These are phyloP conservation scores for Aix galericulata DNA, from an alignment of 2,113 vertebrate species.

Conservation along the genomic window DNA sequence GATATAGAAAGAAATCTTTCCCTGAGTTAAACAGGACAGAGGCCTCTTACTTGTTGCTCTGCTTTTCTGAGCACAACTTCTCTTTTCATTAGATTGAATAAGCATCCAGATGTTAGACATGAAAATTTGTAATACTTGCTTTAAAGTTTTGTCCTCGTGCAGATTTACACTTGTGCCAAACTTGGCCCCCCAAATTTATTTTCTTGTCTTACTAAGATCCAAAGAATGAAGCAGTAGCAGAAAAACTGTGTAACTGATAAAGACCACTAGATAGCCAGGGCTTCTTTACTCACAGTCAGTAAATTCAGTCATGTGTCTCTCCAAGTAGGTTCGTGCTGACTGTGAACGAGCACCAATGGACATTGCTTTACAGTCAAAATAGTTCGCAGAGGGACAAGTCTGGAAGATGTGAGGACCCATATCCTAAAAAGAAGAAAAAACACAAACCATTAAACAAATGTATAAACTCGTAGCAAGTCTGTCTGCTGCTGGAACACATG, in stretches of 20 bases:
- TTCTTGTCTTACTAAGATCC: background rate
- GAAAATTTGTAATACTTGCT: background rate
- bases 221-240: background rate
- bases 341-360: constrained; percentile 97
- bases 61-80: background rate
- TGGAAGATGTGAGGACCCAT: constrained; percentile 99
- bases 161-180: background rate
- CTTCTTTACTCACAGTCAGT: constrained; percentile 83
- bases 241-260: background rate
- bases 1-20: background rate
- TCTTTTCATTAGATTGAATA: background rate
- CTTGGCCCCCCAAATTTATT: background rate
- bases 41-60: background rate
- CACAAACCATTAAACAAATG: background rate
- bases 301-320: constrained; percentile 93
- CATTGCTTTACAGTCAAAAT: constrained; percentile 98
- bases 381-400: constrained; percentile 97
- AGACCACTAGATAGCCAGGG: background rate
- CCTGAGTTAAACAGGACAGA: background rate
- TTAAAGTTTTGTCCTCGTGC: background rate
- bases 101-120: background rate
- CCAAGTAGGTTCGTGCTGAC: constrained; percentile 96
- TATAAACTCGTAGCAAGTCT: background rate
- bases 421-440: constrained; percentile 77
- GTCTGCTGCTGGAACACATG: background rate